Percentiles rank a stretch among this genome's conserved stretches.
Evolutionary conservation across 2,113 vertebrate species (phyloP).

Genomic region (Calidris pugnax): DNA sequence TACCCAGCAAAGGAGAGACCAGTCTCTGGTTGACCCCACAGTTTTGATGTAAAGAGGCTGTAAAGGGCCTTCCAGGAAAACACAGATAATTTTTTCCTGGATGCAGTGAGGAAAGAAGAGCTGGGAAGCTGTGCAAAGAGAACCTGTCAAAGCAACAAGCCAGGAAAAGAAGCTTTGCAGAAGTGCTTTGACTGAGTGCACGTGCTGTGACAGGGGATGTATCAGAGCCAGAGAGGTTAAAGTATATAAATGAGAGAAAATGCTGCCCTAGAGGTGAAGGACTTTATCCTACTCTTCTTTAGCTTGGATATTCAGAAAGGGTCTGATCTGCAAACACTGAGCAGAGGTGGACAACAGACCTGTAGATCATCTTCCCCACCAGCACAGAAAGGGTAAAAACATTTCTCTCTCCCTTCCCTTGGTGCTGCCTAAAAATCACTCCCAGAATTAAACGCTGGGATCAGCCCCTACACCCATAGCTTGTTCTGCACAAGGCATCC

Average conservation of each 20-base stretch:
- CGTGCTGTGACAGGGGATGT: neutral
- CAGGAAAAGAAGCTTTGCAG: neutral
- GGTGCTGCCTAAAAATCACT: neutral
- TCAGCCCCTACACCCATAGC: neutral
- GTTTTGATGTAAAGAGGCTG: neutral
- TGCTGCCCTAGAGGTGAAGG: neutral
- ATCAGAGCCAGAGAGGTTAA: neutral
- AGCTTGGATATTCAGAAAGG: neutral
- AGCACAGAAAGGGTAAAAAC: neutral
- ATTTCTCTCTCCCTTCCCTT: neutral
- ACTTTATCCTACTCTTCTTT: neutral
- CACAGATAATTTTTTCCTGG: neutral
- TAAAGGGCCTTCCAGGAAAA: neutral
- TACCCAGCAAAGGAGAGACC: neutral
- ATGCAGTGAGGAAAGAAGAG: neutral
- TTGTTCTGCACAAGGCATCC: neutral
- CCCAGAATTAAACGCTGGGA: neutral
- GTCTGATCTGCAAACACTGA: neutral
- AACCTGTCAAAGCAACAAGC: neutral
- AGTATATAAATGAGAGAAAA: neutral
- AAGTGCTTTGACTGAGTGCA: neutral
- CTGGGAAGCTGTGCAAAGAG: neutral
- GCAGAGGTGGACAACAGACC: neutral
- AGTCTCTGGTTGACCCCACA: neutral
- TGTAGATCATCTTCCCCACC: neutral